Evolutionary conservation across 1,140 invertebrate genomes (phyloP), one percentile per base, ranked within the genome.

Genomic region (Phocides pigmalion): DNA sequence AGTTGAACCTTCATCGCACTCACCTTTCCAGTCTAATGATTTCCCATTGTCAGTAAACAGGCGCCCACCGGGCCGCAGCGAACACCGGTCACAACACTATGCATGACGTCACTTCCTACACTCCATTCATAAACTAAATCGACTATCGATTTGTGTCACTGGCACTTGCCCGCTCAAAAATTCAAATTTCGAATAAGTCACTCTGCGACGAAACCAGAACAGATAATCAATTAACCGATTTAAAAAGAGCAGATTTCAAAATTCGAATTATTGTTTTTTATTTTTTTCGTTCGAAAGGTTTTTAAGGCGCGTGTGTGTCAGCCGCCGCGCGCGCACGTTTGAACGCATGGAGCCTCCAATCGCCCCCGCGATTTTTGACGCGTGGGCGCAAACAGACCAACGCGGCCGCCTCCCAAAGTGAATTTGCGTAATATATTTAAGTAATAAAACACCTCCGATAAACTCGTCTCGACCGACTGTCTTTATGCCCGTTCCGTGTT

Each of bases 41-140:
- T 74, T 68, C 75, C 70, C 88, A 89, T 89, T 86, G 88, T 90
- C 84, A 86, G 79, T 80, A 81, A 83, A 83, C 73, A 53, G 59
- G 68, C 79, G 68, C 76, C 79, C 81, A 77, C 75, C 70, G 68
- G 67, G 64, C 64, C 66, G 68, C 68, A 71, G 68, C 68, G 64
- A 66, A 73, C 77, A 79, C 70, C 47, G 56, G 76, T 76, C 86
- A 87, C 86, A 89, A 82, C 87, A 88, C 86, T 89, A 89, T 64
- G 64, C 88, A 90, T 90, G 84, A 87, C 84, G 85, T 90, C 87
- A 89, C 84, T 83, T 85, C 82, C 83, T 82, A 82, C 83, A 82
- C 85, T 87, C 79, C 88, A 90, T 90, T 90, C 88, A 90, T 87
- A 84, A 88, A 86, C 74, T 66, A 71, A 68, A 76, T 79, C 72